A percentile compares a stretch with the other conserved stretches of the same genome.
phyloP scores from a whole-genome alignment of 2,797 vertebrate species.

The Karalla daura region DNA sequence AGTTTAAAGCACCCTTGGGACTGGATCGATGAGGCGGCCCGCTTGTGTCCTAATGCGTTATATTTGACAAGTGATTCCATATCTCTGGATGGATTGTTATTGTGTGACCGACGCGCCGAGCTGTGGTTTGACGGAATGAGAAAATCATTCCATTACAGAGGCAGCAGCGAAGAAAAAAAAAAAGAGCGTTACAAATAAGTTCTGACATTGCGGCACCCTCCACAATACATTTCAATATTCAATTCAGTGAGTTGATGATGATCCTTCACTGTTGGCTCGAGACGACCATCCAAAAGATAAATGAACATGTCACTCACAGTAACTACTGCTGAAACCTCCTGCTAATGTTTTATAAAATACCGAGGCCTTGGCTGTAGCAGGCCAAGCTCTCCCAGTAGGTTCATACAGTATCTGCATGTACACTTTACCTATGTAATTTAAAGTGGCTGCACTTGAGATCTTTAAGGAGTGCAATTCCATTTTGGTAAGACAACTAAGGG shows the following conservation, averaged over 20 bases:
- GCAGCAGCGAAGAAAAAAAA: too few relatives aligned
- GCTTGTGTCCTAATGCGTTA: constrained; percentile 61
- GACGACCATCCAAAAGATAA: constrained; percentile 12
- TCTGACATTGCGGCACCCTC: constrained; percentile 16
- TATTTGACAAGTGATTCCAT: constrained; percentile 59
- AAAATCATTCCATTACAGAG: constrained; percentile 24
- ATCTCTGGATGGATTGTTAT: constrained; percentile 58
- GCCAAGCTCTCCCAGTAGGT: background rate
- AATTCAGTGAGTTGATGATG: background rate
- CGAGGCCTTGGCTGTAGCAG: background rate
- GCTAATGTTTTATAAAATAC: constrained; percentile 7
- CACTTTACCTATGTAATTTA: too few relatives aligned
- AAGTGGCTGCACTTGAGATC: too few relatives aligned
- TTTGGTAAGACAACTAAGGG: too few relatives aligned
- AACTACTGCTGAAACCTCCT: background rate
- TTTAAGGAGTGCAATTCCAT: too few relatives aligned
- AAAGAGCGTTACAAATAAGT: constrained; percentile 16
- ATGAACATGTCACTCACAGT: background rate
- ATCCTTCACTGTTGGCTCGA: background rate
- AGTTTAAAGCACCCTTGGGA: constrained; percentile 58
- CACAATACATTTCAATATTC: constrained; percentile 2
- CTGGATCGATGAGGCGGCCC: constrained; percentile 56
- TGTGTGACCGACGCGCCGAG: constrained; percentile 19
- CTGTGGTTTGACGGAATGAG: constrained; percentile 23
- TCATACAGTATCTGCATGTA: background rate